phyloP scores from a whole-genome alignment of 2,888 invertebrate genomes.

The Andrena camellia region DNA sequence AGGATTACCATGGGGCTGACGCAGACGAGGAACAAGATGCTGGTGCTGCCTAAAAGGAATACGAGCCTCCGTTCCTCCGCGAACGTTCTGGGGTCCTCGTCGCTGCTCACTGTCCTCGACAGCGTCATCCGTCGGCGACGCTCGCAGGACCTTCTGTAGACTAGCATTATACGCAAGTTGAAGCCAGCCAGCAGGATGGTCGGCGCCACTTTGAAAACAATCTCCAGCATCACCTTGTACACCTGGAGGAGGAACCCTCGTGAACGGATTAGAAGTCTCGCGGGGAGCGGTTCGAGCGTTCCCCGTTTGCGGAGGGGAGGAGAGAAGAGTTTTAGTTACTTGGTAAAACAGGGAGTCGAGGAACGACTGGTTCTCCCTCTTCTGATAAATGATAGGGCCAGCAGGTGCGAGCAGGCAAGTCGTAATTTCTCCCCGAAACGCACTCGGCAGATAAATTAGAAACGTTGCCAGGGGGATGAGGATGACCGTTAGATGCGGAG shows the following conservation, averaged over 20 bases:
- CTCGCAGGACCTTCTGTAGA: constrained; percentile 89
- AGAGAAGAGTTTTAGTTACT: constrained; percentile 75
- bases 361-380: constrained; percentile 86
- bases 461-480: constrained; percentile 89
- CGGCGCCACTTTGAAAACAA: constrained; percentile 90
- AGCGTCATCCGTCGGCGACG: constrained; percentile 89
- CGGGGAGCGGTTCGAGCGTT: not conserved
- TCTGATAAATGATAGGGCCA: constrained; percentile 87
- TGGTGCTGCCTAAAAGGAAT: constrained; percentile 89
- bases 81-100: constrained; percentile 89
- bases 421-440: constrained; percentile 88
- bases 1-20: constrained; percentile 91
- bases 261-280: not conserved
- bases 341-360: constrained; percentile 86
- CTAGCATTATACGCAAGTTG: constrained; percentile 89
- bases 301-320: constrained; percentile 39
- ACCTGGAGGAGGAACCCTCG: constrained; percentile 77
- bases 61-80: constrained; percentile 90
- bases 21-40: constrained; percentile 89
- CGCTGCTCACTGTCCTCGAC: constrained; percentile 87
- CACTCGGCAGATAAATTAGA: constrained; percentile 89
- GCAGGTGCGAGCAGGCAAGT: constrained; percentile 86
- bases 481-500: constrained; percentile 88
- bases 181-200: constrained; percentile 89
- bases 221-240: constrained; percentile 88